Base-by-base conservation (phyloP, 35 echinoderm and acorn worm genomes). In the Strongylocentrotus purpuratus region DNA sequence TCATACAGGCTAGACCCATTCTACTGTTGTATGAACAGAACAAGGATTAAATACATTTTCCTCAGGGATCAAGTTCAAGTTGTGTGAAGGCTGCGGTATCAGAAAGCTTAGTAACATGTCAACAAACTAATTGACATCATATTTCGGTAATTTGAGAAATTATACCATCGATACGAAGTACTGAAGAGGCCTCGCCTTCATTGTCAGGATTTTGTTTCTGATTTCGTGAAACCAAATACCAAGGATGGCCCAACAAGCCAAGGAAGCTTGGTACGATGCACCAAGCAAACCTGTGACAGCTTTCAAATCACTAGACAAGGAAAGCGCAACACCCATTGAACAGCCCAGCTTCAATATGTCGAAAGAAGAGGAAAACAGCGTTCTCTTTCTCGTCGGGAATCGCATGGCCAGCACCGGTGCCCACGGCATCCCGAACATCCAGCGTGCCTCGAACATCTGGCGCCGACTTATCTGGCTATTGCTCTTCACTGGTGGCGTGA, bases 391-490 rank as follows among this genome's bases (percentile, higher is more conserved):
- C 28, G 46, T 96, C 10, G 48, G 70, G 48, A 88, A 48, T 32
- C 85, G 47, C 31, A 94, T 96, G 92, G 92, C 61, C 4, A 89
- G 61, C 46, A 94, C 93, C 4, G 95, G 94, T 20, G 96, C 96
- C 9, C 98, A 99, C 59, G 98, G 98, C 1, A 94, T 99, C 46
- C 98, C 98, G 0, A 97, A 97, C 92, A 99, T 99, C 45, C 94
- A 94, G 65, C 33, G 97, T 15, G 97, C 98, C 17, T 89, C 85
- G 6, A 97, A 33, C 9, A 25, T 59, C 13, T 46, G 88, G 14
- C 94, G 98, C 8, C 58, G 96, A 45, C 35, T 95, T 11, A 86
- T 96, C 9, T 99, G 98, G 98, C n/a, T 94, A 17, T 0, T 93
- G 4, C 45, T 97, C 86, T 96, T 99, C 94, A 17, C 95, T 12